Evolutionary conservation across 2,797 vertebrate species (phyloP), one percentile per base, ranked within the genome.

Genomic region (Hoplostethus atlanticus): DNA sequence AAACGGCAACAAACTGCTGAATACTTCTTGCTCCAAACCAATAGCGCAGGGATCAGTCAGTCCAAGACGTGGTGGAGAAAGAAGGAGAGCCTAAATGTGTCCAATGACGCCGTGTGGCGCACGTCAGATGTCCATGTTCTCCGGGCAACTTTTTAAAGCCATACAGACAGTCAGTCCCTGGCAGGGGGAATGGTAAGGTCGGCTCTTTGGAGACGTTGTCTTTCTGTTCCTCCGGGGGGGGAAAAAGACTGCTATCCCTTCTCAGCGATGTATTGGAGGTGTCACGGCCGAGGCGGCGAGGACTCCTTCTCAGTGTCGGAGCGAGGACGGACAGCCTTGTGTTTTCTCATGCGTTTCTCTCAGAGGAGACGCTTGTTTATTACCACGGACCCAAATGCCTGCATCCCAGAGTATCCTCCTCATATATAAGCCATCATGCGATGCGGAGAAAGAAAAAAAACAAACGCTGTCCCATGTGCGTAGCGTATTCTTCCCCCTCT

Each of bases 121-220:
- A 87, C 91, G 90, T 93, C 89, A 92, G 89, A 92, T 91, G 90
- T 91, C 90, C 92, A 87, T 85, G 86, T 90, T 89, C 79, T 88
- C 89, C 76, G 55, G 74, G 87, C 84, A 94, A 94, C 94, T 95
- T 94, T 94, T 91, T 86, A 90, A 88, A 89, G 85, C 87, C 91
- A 84, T 77, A 68, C 73, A 89, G 71, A 69, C 78, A 65, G 65
- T 25, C 74, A 68, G 68, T 38, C 77, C 42, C 63, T 42, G 77
- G 65, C 64, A 21, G 51, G 34, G 52, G 70, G 21, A 77, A 55
- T 17, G 68, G 51, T 40, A 28, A 65, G 6, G 75, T 60, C 6
- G 50, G 40, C 42, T 61, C 36, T 30, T 44, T 67, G 64, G 64
- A 67, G 55, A 51, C 16, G 46, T 38, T 69, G 16, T 77, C 51